Conservation (phyloP, 2,888 invertebrate genomes). For the Timandra comae region DNA sequence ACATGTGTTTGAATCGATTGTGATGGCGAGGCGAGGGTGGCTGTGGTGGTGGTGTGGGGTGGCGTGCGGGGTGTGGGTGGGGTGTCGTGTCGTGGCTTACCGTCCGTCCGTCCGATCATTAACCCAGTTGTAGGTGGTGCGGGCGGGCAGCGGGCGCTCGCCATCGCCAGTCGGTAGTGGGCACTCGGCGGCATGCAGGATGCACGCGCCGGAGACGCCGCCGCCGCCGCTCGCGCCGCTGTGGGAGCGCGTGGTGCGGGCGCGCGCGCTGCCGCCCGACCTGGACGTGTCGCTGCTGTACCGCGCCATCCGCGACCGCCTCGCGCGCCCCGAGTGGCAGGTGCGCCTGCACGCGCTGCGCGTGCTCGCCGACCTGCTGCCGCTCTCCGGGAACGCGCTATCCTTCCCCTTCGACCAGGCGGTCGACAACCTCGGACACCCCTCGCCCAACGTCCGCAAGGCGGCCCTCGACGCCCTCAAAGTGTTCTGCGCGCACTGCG, state of each 20-base stretch:
- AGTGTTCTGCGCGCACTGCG: slow-evolving; percentile 82
- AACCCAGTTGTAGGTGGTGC: slow-evolving; percentile 71
- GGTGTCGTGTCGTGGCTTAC: slow-evolving; percentile 30
- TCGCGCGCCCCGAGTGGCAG: slow-evolving; percentile 89
- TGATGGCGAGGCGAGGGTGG: slow-evolving; percentile 1
- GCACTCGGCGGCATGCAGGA: slow-evolving; percentile 38
- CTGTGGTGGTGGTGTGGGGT: background rate
- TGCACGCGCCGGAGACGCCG: slow-evolving; percentile 66
- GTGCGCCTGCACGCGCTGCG: slow-evolving; percentile 88
- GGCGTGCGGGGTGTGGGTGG: background rate
- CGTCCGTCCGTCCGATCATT: slow-evolving; percentile 72
- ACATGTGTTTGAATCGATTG: slow-evolving; percentile 1
- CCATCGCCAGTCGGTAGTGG: slow-evolving; percentile 47
- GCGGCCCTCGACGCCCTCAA: slow-evolving; percentile 86
- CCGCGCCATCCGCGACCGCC: slow-evolving; percentile 82
- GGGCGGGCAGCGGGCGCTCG: slow-evolving; percentile 67
- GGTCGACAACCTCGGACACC: slow-evolving; percentile 86
- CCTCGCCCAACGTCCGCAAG: slow-evolving; percentile 87
- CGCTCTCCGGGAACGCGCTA: slow-evolving; percentile 81
- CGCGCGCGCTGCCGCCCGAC: slow-evolving; percentile 82
- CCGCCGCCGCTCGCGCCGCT: slow-evolving; percentile 81
- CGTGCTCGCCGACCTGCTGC: slow-evolving; percentile 86
- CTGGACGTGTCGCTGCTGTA: slow-evolving; percentile 81
- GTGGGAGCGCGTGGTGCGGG: slow-evolving; percentile 88
- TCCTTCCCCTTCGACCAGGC: slow-evolving; percentile 85